Percentiles rank a stretch among this genome's conserved stretches.
phyloP scores from a whole-genome alignment of 37 sponge, comb jelly and placozoan genomes.

The Bolinopsis microptera region DNA sequence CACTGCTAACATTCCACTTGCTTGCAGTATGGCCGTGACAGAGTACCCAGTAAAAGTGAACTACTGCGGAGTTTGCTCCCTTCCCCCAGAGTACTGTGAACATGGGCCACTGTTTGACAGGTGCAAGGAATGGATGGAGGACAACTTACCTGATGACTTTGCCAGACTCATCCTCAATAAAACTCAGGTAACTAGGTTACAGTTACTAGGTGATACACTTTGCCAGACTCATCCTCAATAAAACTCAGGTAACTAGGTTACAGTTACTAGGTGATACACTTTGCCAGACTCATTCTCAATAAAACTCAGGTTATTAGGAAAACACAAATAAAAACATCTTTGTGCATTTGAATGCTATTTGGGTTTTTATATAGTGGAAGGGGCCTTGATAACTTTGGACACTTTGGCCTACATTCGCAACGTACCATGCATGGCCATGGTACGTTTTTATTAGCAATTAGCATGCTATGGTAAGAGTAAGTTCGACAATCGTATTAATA shows the following conservation, averaged over 20 bases:
- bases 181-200: constrained; percentile 49
- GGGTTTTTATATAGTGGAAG: no score
- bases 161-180: constrained; percentile 71
- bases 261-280: neutral
- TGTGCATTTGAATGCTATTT: no score
- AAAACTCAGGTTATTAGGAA: constrained; percentile 70
- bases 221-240: constrained; percentile 71
- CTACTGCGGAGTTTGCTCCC: constrained; percentile 41
- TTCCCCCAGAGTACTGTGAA: constrained; percentile 87
- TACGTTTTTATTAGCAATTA: no score
- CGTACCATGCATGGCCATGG: no score
- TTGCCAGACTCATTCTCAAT: constrained; percentile 70
- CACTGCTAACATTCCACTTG: no score
- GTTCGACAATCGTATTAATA: no score
- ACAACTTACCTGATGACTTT: constrained; percentile 77
- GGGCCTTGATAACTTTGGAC: no score
- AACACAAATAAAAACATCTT: no score
- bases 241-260: constrained; percentile 42
- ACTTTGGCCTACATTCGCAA: no score
- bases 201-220: neutral
- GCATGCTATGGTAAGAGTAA: no score
- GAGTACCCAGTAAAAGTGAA: constrained; percentile 35
- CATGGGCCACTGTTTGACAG: constrained; percentile 77
- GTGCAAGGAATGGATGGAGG: constrained; percentile 92
- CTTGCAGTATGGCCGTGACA: neutral